Conservation (phyloP, 2,888 invertebrate genomes). For the Leuctra nigra region DNA sequence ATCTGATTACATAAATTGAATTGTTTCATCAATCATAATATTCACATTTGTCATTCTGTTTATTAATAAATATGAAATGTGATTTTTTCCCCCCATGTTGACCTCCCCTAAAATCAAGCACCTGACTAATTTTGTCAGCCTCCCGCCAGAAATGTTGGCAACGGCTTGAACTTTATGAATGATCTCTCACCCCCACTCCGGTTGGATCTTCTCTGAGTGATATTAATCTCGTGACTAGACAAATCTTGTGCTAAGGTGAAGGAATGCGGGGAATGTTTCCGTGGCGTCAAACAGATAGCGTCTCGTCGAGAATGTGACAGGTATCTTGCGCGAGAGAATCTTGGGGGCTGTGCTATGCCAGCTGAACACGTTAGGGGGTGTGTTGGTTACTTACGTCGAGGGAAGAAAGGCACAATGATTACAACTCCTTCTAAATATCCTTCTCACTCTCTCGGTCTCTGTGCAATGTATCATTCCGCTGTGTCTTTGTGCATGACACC, state of each 20-base stretch:
- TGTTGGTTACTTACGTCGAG: neutral
- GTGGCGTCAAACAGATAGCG: conserved; percentile 10
- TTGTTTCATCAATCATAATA: too few relatives aligned
- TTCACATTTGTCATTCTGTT: too few relatives aligned
- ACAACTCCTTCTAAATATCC: neutral
- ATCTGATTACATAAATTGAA: too few relatives aligned
- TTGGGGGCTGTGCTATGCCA: too few relatives aligned
- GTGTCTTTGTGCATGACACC: conserved; percentile 22
- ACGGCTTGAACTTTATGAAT: neutral
- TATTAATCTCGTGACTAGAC: conserved; percentile 18
- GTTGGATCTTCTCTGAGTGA: neutral
- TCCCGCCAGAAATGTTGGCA: too few relatives aligned
- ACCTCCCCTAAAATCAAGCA: too few relatives aligned
- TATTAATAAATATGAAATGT: too few relatives aligned
- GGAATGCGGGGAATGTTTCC: conserved; percentile 23
- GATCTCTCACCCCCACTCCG: neutral
- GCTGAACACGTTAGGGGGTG: too few relatives aligned
- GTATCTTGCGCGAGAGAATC: conserved; percentile 5
- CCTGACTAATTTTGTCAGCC: too few relatives aligned
- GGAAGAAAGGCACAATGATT: conserved; percentile 13
- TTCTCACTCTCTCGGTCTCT: too few relatives aligned
- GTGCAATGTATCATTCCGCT: conserved; percentile 22
- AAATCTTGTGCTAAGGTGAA: conserved; percentile 19
- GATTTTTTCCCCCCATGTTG: too few relatives aligned
- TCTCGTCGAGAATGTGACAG: conserved; percentile 22